phyloP scores from a whole-genome alignment of 2,888 invertebrate species.

The Gryllus longicercus region DNA sequence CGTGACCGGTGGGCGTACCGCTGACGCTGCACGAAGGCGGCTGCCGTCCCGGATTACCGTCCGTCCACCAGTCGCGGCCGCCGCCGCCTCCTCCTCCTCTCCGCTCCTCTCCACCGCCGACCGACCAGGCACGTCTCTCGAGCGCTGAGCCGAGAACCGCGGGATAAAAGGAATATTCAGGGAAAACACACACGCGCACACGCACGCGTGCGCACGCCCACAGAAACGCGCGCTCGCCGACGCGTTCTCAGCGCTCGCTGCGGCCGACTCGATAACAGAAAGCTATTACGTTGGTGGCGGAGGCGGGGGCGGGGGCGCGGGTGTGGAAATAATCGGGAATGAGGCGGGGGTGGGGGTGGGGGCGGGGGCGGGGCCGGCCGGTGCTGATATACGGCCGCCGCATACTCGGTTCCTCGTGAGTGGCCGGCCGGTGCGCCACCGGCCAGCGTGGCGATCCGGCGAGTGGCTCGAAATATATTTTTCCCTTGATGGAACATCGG shows the following conservation, averaged over 20 bases:
- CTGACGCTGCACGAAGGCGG: neutral
- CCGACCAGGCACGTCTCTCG: neutral
- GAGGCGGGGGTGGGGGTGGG: neutral
- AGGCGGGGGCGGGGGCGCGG: neutral
- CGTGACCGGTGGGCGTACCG: neutral
- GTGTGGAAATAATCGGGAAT: neutral
- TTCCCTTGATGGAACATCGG: too few relatives aligned
- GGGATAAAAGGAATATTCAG: neutral
- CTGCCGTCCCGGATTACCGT: neutral
- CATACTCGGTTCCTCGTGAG: too few relatives aligned
- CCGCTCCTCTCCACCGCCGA: neutral
- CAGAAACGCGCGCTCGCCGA: neutral
- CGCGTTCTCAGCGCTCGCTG: neutral
- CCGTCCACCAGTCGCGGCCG: neutral
- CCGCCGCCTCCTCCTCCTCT: neutral
- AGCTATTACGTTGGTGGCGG: neutral
- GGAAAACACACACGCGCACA: neutral
- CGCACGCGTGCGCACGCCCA: neutral
- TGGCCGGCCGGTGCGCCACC: too few relatives aligned
- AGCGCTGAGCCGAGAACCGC: neutral
- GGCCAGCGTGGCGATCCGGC: too few relatives aligned
- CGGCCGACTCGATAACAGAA: slow-evolving; percentile 1
- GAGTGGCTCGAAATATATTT: too few relatives aligned
- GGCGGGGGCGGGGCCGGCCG: too few relatives aligned
- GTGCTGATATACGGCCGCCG: too few relatives aligned